Evolutionary conservation across 2,113 vertebrate genomes (phyloP).

Genomic region (Taxidea taxus): DNA sequence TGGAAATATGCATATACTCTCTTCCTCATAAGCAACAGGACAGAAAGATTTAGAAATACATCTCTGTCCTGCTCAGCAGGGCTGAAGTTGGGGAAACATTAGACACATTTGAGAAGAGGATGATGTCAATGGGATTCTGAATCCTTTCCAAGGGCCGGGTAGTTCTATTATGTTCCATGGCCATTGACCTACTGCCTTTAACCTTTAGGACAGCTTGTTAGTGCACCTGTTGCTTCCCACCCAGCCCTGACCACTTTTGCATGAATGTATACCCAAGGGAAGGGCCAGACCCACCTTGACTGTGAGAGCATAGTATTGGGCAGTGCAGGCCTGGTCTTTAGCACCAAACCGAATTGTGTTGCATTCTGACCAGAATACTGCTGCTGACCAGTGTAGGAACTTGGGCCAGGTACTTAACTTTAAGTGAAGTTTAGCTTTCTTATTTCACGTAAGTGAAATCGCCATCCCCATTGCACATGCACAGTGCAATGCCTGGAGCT

Average conservation of each 20-base stretch:
- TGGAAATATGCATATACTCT: neutral
- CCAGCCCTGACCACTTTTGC: neutral
- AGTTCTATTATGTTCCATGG: neutral
- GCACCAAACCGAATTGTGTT: neutral
- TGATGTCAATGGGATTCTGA: neutral
- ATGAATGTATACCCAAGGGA: neutral
- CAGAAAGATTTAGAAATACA: neutral
- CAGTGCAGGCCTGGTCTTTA: neutral
- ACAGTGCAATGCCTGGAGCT: neutral
- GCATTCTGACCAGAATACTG: neutral
- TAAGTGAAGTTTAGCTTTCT: neutral
- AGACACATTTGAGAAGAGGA: neutral
- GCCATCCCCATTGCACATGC: neutral
- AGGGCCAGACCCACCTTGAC: neutral
- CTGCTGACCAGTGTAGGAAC: no score
- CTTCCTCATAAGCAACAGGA: neutral
- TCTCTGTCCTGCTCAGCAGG: neutral
- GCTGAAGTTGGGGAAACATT: neutral
- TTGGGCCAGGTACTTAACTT: neutral
- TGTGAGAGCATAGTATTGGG: neutral
- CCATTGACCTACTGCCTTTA: neutral
- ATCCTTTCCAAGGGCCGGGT: neutral
- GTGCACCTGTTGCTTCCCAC: rapidly evolving
- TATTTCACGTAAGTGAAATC: neutral
- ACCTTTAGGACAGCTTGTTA: neutral